A percentile compares a stretch with the other conserved stretches of the same genome.
phyloP scores from a whole-genome alignment of 2,797 vertebrate genomes.

The Cossypha caffra region DNA sequence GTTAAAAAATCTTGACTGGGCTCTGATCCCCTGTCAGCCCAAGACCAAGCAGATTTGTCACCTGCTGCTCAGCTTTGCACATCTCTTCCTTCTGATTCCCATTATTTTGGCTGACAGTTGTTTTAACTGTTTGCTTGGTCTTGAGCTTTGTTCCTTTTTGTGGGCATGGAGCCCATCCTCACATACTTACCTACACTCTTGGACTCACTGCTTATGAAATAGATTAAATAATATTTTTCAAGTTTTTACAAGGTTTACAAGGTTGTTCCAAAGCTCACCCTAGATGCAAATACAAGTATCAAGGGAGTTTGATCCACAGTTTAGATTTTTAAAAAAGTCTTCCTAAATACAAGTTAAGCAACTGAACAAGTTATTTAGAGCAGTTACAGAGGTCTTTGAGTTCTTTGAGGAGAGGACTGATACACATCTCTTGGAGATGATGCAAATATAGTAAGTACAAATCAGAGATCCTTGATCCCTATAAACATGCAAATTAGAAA shows the following conservation, averaged over 20 bases:
- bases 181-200: neutral
- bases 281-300: neutral
- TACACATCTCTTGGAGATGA: neutral
- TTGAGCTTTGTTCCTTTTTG: neutral
- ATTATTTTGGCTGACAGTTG: neutral
- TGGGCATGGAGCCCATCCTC: neutral
- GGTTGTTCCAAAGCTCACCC: neutral
- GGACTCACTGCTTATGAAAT: neutral
- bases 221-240: neutral
- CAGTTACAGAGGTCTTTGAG: neutral
- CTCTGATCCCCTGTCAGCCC: accelerated
- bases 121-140: neutral
- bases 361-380: neutral
- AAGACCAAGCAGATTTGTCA: neutral
- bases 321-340: neutral
- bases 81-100: neutral
- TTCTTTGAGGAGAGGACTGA: neutral
- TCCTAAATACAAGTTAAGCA: neutral
- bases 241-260: neutral
- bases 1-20: neutral
- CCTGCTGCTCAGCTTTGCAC: neutral
- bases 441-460: neutral
- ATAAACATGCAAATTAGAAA: slow-evolving; percentile 30
- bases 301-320: neutral
- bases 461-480: slow-evolving; percentile 20